phyloP scores from a whole-genome alignment of 2,888 invertebrate genomes.

The Dichetophora obliterata region DNA sequence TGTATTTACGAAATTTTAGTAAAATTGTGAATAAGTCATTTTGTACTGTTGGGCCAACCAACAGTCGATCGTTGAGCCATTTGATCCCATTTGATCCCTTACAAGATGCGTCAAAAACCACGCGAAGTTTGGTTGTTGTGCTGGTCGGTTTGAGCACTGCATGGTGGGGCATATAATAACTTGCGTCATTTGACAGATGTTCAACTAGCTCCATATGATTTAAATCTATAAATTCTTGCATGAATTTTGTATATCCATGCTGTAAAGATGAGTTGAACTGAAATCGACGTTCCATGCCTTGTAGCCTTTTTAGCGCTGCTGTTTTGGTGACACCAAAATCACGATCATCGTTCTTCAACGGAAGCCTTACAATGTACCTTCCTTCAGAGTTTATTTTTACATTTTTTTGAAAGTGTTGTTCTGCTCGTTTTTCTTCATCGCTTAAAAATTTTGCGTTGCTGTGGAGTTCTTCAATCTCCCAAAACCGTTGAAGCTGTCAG shows the following conservation, averaged over 20 bases:
- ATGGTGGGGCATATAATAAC: neutral
- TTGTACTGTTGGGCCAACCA: no score
- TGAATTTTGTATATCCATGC: neutral
- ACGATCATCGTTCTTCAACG: neutral
- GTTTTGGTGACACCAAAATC: neutral
- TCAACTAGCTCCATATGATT: neutral
- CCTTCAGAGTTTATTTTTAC: neutral
- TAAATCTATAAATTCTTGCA: neutral
- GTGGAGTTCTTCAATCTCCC: neutral
- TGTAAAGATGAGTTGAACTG: neutral
- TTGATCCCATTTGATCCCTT: no score
- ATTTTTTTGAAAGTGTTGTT: neutral
- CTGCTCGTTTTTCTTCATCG: neutral
- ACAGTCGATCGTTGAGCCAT: no score
- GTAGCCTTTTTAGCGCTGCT: neutral
- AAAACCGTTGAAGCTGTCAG: neutral
- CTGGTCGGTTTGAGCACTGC: neutral
- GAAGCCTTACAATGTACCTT: neutral
- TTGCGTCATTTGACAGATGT: neutral
- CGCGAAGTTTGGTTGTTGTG: no score
- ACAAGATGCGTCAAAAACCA: no score
- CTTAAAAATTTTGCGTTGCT: neutral
- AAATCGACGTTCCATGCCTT: neutral
- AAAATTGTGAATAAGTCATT: neutral
- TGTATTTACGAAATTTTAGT: neutral